Evolutionary conservation across 2,888 invertebrate species (phyloP), one percentile per base, ranked within the genome.

Genomic region (Marasmarcha lunaedactyla): DNA sequence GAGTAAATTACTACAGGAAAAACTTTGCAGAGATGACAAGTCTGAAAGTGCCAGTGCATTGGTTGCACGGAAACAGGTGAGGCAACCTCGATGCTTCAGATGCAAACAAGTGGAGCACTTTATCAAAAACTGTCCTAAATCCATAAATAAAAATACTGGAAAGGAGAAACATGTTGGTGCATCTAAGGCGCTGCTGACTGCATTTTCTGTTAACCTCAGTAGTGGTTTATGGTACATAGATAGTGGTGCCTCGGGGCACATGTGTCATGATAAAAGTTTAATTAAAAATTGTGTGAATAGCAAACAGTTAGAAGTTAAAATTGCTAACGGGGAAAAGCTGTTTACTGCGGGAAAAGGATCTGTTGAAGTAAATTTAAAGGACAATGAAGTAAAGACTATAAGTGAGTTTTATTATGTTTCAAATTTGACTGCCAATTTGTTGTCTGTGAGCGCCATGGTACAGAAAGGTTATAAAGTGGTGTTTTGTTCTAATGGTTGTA

Each of bases 391-490:
- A 33, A 38, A 36, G 26, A 40, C 40, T 20, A 40, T 42, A 33
- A 41, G 42, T 36, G 15, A 30, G 11, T 38, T 42, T 4, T 33
- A 36, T 15, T 40, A 36, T 30, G 36, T 40, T 15, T 36, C 36
- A 11, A 43, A 36, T 9, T 15, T 43, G n/a, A 12, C 43, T 11
- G 42, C 43, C 15, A 43, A 46, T 10, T 39, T 46, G 13, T 39
- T 42, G 34, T 44, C 42, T 1, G 41, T 44, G 7, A 46, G 42
- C 14, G 27, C 40, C 13, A 39, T 44, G 14, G 39, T 39, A 12
- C 40, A 39, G 13, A 46, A 43, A 36, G 46, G 46, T 26, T 44
- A 39, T 25, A 43, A 30, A 10, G 44, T 46, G 13, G 34, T 33
- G 6, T 46, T 41, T 34, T n/a, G 15, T 25, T 10, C n/a, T 20